These are phyloP conservation scores for Aromia moschata DNA, from an alignment of 2,888 invertebrate species.

Conservation along the genomic window DNA sequence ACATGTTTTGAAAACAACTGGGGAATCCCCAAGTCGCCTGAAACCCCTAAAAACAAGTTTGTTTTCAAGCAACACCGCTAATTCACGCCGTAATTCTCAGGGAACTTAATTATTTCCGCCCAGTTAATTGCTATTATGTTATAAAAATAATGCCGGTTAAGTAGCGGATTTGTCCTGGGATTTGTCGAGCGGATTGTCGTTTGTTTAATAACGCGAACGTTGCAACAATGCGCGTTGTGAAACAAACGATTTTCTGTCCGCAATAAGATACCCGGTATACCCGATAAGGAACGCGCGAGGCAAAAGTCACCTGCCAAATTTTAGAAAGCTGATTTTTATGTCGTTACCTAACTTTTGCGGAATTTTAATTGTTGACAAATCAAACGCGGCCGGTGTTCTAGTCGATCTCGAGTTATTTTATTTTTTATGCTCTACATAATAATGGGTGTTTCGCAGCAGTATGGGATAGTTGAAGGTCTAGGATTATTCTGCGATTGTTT, in stretches of 20 bases:
- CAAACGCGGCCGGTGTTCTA: background rate
- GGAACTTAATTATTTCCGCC: no score
- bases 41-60: no score
- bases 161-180: no score
- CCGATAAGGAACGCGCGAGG: background rate
- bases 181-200: no score
- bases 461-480: background rate
- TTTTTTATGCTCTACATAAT: background rate
- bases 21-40: no score
- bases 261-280: background rate
- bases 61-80: no score
- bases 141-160: no score
- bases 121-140: no score
- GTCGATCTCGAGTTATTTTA: background rate
- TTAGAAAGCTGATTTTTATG: background rate
- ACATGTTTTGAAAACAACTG: no score
- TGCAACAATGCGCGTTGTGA: background rate
- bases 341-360: background rate
- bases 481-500: no score
- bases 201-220: no score
- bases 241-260: background rate
- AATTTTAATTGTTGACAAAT: background rate
- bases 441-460: background rate
- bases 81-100: no score
- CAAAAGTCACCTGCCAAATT: background rate